These are phyloP conservation scores for Hirundo rustica DNA, from an alignment of 2,797 vertebrate genomes.

Conservation along the genomic window DNA sequence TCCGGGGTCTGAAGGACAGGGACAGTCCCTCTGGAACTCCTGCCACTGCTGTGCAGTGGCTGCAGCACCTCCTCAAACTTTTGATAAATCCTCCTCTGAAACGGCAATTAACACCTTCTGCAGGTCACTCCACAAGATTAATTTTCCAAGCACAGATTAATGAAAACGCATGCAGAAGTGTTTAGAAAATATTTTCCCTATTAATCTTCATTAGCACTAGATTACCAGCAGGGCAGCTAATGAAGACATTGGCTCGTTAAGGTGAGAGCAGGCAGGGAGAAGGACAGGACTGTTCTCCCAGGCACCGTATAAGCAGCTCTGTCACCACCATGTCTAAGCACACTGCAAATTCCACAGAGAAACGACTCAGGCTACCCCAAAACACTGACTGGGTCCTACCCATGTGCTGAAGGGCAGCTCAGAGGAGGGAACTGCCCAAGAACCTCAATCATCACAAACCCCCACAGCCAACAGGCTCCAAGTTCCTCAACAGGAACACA, in stretches of 20 bases:
- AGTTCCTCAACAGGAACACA: not conserved
- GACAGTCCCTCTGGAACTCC: not conserved
- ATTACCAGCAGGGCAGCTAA: constrained; percentile 48
- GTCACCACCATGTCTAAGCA: not conserved
- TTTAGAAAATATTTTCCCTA: constrained; percentile 74
- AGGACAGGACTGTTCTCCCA: not conserved
- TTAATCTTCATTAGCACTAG: constrained; percentile 70
- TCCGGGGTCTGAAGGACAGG: not conserved
- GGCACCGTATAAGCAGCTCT: not conserved
- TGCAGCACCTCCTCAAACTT: constrained; percentile 34
- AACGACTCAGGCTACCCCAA: not conserved
- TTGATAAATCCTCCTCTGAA: constrained; percentile 50
- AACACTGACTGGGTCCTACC: not conserved
- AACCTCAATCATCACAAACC: not conserved
- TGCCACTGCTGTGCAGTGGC: not conserved
- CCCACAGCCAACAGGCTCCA: not conserved
- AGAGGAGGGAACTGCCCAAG: not conserved
- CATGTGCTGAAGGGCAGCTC: not conserved
- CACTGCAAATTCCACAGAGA: not conserved
- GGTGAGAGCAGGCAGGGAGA: not conserved
- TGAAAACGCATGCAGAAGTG: constrained; percentile 50
- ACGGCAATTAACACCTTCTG: constrained; percentile 60
- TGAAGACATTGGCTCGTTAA: constrained; percentile 35
- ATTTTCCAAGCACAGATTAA: constrained; percentile 68
- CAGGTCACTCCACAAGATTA: constrained; percentile 67